A percentile compares a stretch with the other conserved stretches of the same genome.
phyloP scores from a whole-genome alignment of 2,888 invertebrate species.

The Sycophila texana region DNA sequence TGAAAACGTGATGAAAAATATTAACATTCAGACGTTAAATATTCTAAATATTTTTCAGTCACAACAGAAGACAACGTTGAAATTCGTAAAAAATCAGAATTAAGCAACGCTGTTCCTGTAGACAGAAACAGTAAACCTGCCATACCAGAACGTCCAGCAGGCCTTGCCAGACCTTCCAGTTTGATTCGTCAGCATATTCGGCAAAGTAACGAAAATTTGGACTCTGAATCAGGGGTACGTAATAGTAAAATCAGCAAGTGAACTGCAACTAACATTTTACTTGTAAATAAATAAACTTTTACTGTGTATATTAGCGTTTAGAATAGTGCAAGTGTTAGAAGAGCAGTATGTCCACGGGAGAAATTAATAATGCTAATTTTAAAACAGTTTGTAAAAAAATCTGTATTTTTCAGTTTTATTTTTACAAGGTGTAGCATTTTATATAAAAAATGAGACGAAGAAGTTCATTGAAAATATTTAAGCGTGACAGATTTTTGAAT shows the following conservation, averaged over 20 bases:
- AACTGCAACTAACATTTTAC: neutral
- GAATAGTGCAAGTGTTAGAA: neutral
- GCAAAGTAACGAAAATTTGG: constrained; percentile 71
- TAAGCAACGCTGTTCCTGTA: constrained; percentile 60
- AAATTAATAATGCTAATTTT: constrained; percentile 27
- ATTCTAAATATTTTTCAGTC: constrained; percentile 16
- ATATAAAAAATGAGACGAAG: constrained; percentile 1
- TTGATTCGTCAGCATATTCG: constrained; percentile 69
- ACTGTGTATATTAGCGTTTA: constrained; percentile 7
- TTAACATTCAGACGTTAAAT: neutral
- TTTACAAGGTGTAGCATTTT: constrained; percentile 17
- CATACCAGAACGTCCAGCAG: constrained; percentile 87
- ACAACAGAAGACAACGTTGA: constrained; percentile 75
- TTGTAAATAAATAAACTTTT: constrained; percentile 29
- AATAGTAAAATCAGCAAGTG: constrained; percentile 41
- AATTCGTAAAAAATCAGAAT: constrained; percentile 75
- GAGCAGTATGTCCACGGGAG: constrained; percentile 22
- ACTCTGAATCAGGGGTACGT: constrained; percentile 72
- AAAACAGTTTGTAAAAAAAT: constrained; percentile 13
- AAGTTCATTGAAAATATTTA: constrained; percentile 2
- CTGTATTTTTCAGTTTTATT: constrained; percentile 18
- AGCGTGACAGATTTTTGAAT: neutral
- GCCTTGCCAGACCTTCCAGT: constrained; percentile 79
- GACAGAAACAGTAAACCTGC: constrained; percentile 82
- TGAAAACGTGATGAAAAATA: neutral